Base-by-base conservation (phyloP, 2,888 invertebrate genomes). In the Toxonevra muliebris region DNA sequence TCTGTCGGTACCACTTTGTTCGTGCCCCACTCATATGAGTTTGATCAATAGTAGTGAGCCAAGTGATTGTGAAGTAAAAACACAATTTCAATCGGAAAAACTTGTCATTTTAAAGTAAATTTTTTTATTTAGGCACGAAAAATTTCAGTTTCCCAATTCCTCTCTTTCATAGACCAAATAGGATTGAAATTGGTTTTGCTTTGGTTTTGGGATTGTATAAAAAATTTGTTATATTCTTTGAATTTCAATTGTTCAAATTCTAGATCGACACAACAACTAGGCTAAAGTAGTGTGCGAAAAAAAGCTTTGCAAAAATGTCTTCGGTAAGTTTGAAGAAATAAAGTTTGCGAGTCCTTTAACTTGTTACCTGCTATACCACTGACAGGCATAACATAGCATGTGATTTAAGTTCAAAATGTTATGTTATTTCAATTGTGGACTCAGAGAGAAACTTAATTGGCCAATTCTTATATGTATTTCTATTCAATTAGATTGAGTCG, bases 401-500 rank as follows among this genome's bases (percentile, higher is more conserved):
- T 4, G 30, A 2, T 30, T 30, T 30, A 30, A 30, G 30, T 30
- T 30, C 3, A 2, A 2, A 30, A 2, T 30, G 10, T 48, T 43
- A 9, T 40, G 9, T 30, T 30, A 2, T 30, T 30, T 30, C 7
- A 7, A 7, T 30, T 7, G 30, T 7, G 30, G 30, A 7, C 30
- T 4, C 2, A 2, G 30, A 30, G 7, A 4, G 2, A 7, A 30
- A 7, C 48, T 48, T 48, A 7, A 48, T 48, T 48, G 48, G 11
- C 48, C 30, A 2, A 11, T 10, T 5, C 8, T 10, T 48, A 15
- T 15, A n/a, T 48, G 48, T 10, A 15, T 13, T 48, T 5, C 4
- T 40, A 40, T 54, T 13, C 7, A 7, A 40, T 30, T 30, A 66
- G 84, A 81, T 85, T 69, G 84, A 85, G 76, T 82, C 83, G 42